phyloP scores from a whole-genome alignment of 2,113 vertebrate species.

The Elaphurus davidianus region DNA sequence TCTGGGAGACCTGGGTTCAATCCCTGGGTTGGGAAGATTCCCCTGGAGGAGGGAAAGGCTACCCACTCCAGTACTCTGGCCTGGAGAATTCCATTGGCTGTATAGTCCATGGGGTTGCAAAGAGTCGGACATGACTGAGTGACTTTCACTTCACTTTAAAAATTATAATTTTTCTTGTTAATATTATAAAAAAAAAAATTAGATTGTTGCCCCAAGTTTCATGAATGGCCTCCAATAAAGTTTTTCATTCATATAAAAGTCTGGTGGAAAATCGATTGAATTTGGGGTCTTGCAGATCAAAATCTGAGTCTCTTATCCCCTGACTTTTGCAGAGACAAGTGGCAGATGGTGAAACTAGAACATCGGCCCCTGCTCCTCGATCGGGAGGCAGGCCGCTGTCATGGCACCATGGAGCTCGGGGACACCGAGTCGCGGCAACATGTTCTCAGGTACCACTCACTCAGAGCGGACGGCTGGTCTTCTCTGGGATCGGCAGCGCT shows the following conservation, averaged over 20 bases:
- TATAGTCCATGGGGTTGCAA: background rate
- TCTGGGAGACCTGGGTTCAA: background rate
- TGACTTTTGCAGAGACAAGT: background rate
- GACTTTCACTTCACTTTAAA: background rate
- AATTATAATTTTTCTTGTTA: background rate
- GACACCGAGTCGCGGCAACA: background rate
- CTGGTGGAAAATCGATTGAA: background rate
- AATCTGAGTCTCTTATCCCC: background rate
- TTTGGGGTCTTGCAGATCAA: background rate
- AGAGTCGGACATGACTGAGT: background rate
- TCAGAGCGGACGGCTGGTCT: background rate
- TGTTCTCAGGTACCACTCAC: accelerated
- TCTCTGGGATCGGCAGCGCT: background rate
- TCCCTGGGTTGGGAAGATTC: background rate
- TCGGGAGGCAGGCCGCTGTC: background rate
- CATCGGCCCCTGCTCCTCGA: accelerated
- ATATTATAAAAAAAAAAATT: background rate
- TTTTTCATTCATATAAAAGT: background rate
- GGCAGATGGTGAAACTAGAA: background rate
- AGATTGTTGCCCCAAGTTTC: background rate
- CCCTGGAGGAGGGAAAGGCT: background rate
- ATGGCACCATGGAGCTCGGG: background rate
- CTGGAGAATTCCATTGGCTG: background rate
- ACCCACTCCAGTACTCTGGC: background rate
- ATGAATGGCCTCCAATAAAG: background rate